Conservation (phyloP, 2,888 invertebrate species). For the Cataglyphis livida region DNA sequence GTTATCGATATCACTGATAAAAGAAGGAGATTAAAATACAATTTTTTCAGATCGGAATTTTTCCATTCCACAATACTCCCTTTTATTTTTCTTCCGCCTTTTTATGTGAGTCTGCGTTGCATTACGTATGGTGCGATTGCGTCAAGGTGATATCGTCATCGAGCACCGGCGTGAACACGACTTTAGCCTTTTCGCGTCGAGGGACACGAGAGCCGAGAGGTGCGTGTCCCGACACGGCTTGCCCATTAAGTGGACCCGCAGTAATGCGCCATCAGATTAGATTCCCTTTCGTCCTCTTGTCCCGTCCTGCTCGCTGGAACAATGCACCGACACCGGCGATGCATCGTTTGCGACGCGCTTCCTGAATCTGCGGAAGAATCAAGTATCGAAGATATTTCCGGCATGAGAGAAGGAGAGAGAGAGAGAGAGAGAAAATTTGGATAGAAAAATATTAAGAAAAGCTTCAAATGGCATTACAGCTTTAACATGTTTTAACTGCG, state of each 20-base stretch:
- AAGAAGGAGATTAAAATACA: not conserved
- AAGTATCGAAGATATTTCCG: not conserved
- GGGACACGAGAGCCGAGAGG: conserved; percentile 77
- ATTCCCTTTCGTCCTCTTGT: conserved; percentile 79
- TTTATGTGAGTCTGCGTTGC: conserved; percentile 49
- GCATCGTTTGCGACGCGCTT: conserved; percentile 69
- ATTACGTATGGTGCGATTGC: conserved; percentile 75
- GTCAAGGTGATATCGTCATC: conserved; percentile 76
- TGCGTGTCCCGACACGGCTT: conserved; percentile 85
- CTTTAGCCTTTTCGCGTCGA: conserved; percentile 78
- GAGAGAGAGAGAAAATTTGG: too few species aligned
- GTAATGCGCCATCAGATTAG: conserved; percentile 84
- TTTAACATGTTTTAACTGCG: conserved; percentile 1
- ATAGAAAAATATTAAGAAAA: not conserved
- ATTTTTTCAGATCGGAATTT: not conserved
- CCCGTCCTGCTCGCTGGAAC: conserved; percentile 57
- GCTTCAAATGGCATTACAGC: not conserved
- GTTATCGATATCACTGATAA: not conserved
- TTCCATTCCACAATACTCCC: not conserved
- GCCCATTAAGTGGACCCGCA: conserved; percentile 84
- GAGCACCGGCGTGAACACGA: conserved; percentile 79
- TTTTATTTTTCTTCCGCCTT: conserved; percentile 19
- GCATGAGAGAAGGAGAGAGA: too few species aligned
- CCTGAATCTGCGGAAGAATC: conserved; percentile 68
- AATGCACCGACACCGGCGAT: conserved; percentile 65